phyloP scores from a whole-genome alignment of 2,113 vertebrate genomes.

The Poecile atricapillus region DNA sequence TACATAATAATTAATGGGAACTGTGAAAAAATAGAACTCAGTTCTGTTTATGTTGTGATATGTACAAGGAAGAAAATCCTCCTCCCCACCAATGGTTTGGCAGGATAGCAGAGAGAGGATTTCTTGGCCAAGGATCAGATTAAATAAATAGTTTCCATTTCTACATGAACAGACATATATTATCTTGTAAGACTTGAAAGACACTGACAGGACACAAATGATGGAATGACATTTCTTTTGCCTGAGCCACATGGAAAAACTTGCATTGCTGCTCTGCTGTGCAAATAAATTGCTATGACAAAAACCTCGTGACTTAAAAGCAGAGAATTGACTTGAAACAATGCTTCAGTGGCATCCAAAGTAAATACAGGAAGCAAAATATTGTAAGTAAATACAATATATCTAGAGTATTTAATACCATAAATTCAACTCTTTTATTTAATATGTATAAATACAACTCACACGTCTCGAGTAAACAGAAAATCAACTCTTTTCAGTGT shows the following conservation, averaged over 20 bases:
- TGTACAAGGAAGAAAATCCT: background rate
- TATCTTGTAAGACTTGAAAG: background rate
- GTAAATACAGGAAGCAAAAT: background rate
- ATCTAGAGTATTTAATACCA: too few species aligned
- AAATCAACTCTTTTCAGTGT: background rate
- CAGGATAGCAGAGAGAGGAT: background rate
- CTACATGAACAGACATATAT: background rate
- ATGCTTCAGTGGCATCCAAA: background rate
- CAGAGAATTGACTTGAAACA: background rate
- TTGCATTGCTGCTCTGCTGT: background rate
- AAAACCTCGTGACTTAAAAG: background rate
- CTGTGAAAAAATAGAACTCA: background rate
- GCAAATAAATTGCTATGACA: background rate
- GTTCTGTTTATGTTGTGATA: background rate
- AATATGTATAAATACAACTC: background rate
- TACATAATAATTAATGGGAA: background rate
- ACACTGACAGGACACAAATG: background rate
- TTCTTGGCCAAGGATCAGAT: background rate
- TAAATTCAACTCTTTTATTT: too few species aligned
- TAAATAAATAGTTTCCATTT: constrained; percentile 22
- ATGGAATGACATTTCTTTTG: background rate
- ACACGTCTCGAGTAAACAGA: background rate
- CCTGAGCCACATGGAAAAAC: background rate
- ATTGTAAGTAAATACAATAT: background rate
- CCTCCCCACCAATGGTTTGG: background rate